phyloP scores from a whole-genome alignment of 2,113 vertebrate species.

The Macroglossus sobrinus region DNA sequence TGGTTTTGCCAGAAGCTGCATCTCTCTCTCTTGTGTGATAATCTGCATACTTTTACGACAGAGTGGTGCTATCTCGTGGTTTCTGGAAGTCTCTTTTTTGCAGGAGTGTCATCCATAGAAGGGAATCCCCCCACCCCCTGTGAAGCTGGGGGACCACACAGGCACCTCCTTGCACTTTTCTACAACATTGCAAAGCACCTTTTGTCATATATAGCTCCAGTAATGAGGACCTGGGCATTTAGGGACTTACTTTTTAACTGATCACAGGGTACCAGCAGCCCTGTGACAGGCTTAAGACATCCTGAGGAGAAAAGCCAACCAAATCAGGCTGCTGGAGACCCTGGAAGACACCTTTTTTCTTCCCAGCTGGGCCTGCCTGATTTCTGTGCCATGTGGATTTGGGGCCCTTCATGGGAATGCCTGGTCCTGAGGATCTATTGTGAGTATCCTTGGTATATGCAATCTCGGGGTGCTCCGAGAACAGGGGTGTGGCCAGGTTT shows the following conservation, averaged over 20 bases:
- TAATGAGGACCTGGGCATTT: rapidly evolving
- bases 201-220: background rate
- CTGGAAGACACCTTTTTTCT: background rate
- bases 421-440: rapidly evolving
- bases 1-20: no score
- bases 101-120: background rate
- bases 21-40: background rate
- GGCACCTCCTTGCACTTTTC: background rate
- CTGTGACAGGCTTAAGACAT: background rate
- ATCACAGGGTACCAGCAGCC: background rate
- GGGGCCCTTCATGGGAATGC: background rate
- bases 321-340: rapidly evolving
- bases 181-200: background rate
- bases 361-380: background rate
- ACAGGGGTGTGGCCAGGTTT: rapidly evolving
- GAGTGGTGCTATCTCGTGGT: background rate
- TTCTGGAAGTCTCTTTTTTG: background rate
- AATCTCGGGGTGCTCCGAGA: background rate
- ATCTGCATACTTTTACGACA: no score
- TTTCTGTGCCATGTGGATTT: background rate
- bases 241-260: background rate
- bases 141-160: no score
- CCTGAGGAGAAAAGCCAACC: background rate
- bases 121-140: background rate
- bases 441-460: rapidly evolving